phyloP scores from a whole-genome alignment of 23 tunicate genomes.

The Phallusia fumigata region DNA sequence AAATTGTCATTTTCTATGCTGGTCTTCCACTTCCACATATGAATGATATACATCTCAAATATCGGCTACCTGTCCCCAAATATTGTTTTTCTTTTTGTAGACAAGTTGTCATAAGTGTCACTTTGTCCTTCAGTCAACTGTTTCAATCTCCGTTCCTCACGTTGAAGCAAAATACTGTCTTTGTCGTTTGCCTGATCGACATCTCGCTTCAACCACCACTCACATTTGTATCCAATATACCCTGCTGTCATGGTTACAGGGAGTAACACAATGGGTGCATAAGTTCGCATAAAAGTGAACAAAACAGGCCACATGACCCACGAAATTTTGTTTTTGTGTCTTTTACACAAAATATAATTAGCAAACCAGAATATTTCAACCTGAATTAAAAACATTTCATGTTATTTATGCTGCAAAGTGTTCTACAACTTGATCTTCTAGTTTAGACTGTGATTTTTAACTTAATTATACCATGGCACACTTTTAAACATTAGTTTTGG shows the following conservation, averaged over 20 bases:
- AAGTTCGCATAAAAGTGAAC: conserved; percentile 42
- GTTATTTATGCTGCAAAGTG: too few relatives aligned
- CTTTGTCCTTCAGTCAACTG: conserved; percentile 5
- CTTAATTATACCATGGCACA: too few relatives aligned
- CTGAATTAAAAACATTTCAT: too few relatives aligned
- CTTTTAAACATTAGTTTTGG: too few relatives aligned
- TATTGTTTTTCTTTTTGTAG: not conserved
- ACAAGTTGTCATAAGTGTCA: not conserved
- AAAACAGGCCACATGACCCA: conserved; percentile 31
- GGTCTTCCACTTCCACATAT: too few relatives aligned
- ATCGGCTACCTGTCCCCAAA: not conserved
- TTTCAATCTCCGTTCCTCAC: conserved; percentile 58
- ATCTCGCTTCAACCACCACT: conserved; percentile 75
- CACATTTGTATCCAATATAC: conserved; percentile 69
- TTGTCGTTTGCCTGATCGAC: conserved; percentile 81
- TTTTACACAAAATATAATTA: too few relatives aligned
- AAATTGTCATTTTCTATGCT: too few relatives aligned
- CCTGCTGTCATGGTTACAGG: conserved; percentile 71
- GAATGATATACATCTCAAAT: too few relatives aligned
- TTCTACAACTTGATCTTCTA: too few relatives aligned
- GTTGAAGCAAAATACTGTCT: conserved; percentile 40
- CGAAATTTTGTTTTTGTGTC: too few relatives aligned
- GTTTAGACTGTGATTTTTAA: too few relatives aligned
- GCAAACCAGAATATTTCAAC: too few relatives aligned
- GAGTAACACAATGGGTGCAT: conserved; percentile 77